Evolutionary conservation across 2,888 invertebrate species (phyloP), one percentile per base, ranked within the genome.

Genomic region (Balanococcus diminutus): DNA sequence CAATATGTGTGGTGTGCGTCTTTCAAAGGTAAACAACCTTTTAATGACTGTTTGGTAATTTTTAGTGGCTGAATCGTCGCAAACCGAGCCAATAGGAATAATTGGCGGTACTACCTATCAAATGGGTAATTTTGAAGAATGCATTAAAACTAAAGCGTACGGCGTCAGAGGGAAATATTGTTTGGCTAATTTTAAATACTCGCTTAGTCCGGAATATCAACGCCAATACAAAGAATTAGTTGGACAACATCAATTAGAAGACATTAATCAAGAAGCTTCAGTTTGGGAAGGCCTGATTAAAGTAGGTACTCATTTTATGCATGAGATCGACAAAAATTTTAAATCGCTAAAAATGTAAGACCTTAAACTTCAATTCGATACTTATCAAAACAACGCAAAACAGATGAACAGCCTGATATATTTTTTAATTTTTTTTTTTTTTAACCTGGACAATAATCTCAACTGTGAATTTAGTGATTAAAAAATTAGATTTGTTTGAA

Each of bases 41-140:
- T 36, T 86, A 67, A 72, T 86, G n/a, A 2, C 16, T 2, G 25
- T 22, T 28, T 31, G 22, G 56, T 79, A 39, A 32, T 85, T 90
- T 92, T 86, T 90, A 95, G 95, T 94, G 92, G 94, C 94, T 89
- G 94, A 94, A 88, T 92, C 95, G 2, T 93, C 93, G 56, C 93
- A 93, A 0, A 94, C 94, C 89, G 92, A 93, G 61, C 93, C 94
- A 0, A 92, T 92, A 88, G 94, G 94, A n/a, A 90, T 94, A 16
- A 91, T 94, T n/a, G 92, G 92, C 88, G 94, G 94, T 4, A 92
- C 93, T 14, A 91, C 92, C 0, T 94, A 93, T 90, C 94, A 94
- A 87, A 90, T 95, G 87, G 95, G 95, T 0, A 94, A 94, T 90
- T 95, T 93, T 88, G 94, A 95, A 89, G 94, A 95, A 89, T 95